Conservation (phyloP, 2,113 vertebrate species). For the Choloepus hoffmanni region DNA sequence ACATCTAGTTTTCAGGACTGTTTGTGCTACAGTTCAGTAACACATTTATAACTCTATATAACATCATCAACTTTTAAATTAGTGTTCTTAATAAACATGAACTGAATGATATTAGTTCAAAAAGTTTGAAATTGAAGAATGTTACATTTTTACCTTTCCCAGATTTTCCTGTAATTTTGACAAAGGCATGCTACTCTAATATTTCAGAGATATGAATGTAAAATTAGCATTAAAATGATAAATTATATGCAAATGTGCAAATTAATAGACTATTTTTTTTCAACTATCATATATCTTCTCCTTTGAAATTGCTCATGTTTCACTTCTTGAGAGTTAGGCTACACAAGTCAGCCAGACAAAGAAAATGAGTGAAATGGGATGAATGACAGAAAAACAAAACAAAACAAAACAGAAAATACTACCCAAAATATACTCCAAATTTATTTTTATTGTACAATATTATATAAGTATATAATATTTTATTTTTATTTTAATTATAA, state of each 20-base stretch:
- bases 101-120: background rate
- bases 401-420: background rate
- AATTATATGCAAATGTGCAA: background rate
- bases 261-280: background rate
- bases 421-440: background rate
- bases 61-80: background rate
- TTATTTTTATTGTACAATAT: conserved; percentile 38
- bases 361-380: conserved; percentile 2
- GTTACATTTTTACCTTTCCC: background rate
- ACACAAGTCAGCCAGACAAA: background rate
- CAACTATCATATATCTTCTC: background rate
- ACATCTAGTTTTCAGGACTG: background rate
- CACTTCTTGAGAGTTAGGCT: background rate
- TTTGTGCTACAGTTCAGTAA: background rate
- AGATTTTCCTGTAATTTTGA: conserved; percentile 36
- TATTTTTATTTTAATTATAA: conserved; percentile 27
- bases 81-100: background rate
- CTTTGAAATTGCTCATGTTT: background rate
- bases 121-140: background rate
- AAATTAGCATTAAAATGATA: conserved; percentile 2
- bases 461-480: background rate
- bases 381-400: background rate
- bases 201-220: background rate
- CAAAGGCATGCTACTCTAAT: background rate
- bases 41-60: background rate